phyloP scores from a whole-genome alignment of 2,113 vertebrate species.

The Notechis scutatus region DNA sequence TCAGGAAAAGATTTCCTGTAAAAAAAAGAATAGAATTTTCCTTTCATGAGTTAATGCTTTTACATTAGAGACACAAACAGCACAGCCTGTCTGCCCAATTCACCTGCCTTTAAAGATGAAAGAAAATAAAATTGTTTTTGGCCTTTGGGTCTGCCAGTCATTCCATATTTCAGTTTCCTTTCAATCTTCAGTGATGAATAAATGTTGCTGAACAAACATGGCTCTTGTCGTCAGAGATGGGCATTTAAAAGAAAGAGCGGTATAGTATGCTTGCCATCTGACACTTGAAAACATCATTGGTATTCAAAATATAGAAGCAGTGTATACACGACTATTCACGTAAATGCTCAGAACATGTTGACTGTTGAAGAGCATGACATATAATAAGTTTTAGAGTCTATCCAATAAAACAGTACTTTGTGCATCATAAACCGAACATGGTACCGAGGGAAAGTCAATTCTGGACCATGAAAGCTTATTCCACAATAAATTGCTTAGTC shows the following conservation, averaged over 20 bases:
- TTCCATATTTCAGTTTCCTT: not conserved
- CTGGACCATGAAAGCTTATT: not conserved
- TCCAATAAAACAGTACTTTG: not conserved
- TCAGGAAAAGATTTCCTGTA: not conserved
- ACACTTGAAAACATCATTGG: not conserved
- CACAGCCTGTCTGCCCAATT: not conserved
- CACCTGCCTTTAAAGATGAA: slow-evolving; percentile 10
- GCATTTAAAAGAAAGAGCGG: not conserved
- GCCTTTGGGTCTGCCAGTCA: not conserved
- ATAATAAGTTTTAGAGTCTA: not conserved
- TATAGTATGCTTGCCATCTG: not conserved
- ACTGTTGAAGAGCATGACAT: not conserved
- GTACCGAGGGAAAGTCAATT: not conserved
- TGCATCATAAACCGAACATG: not conserved
- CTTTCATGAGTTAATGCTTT: not conserved
- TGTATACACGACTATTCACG: fast-evolving
- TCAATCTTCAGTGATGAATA: not conserved
- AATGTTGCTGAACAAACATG: not conserved
- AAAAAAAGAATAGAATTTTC: not conserved
- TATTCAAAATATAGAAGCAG: not conserved
- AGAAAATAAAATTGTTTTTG: slow-evolving; percentile 3
- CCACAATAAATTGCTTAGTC: not conserved
- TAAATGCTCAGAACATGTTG: fast-evolving
- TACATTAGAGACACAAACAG: not conserved
- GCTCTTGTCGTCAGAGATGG: not conserved